Evolutionary conservation across 2,797 vertebrate species (phyloP), one percentile per base, ranked within the genome.

Genomic region (Poeciliopsis infans): DNA sequence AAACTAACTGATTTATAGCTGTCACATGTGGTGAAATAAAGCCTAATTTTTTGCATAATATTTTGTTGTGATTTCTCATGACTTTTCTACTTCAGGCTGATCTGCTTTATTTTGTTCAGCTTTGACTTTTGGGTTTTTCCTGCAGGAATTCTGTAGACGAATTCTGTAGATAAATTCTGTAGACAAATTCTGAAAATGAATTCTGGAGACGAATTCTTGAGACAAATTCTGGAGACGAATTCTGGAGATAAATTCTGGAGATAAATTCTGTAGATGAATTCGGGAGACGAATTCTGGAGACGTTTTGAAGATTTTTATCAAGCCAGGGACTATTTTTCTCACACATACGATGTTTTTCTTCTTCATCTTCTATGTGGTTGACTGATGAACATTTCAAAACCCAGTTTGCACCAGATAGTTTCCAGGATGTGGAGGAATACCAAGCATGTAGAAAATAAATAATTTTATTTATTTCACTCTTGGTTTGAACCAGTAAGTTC

Each of bases 371-470:
- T 49, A 11, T 41, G 20, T 64, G 39, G 28, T n/a, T 76, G 46
- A 76, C 39, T 70, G 46, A 31, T 25, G 43, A 39, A 59, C 55
- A 57, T 73, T 68, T 80, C 4, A 2, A n/a, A 78, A n/a, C 16
- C 41, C 45, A 73, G 16, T 78, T 55, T 43, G 64, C 75, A 76
- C 76, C 74, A 72, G 73, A 70, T 43, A 70, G 8, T 23, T 71
- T 82, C 74, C 47, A 70, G 39, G 45, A 68, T 15, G 39, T 5
- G 6, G 33, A 85, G 77, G 72, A 81, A 80, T 82, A 43, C 61
- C 49, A 5, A 39, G 23, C 57, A 23, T 57, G 72, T 20, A 77
- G 59, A 81, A 86, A 88, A 76, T 64, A 68, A 71, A 69, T 72
- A 68, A 25, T 11, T 73, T 39, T 73, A 64, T 74, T 81, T 33